Percentiles rank a stretch among this genome's conserved stretches.
Evolutionary conservation across 2,797 vertebrate species (phyloP).

Genomic region (Corythornis leucogaster): DNA sequence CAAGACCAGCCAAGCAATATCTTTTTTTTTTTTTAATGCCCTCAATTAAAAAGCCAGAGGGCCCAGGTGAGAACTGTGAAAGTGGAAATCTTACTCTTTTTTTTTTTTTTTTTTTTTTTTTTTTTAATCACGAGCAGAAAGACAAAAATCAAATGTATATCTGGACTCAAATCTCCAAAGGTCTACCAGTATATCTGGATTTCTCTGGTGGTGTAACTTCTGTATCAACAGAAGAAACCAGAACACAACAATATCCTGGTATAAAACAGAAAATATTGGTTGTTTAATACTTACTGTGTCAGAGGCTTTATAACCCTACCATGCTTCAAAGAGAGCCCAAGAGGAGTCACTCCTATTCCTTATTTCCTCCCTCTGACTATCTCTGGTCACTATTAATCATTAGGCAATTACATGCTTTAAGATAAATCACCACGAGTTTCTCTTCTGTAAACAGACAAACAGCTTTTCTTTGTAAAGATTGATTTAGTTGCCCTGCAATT

Average conservation of each 20-base stretch:
- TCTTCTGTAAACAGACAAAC: slow-evolving; percentile 65
- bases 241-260: not conserved
- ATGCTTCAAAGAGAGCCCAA: not conserved
- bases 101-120: not conserved
- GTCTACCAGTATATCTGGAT: not conserved
- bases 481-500: slow-evolving; percentile 61
- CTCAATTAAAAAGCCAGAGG: not conserved
- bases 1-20: not conserved
- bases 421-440: slow-evolving; percentile 59
- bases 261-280: not conserved
- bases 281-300: not conserved
- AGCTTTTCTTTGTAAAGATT: slow-evolving; percentile 64
- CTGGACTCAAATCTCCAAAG: not conserved
- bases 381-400: slow-evolving; percentile 62
- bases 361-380: slow-evolving; percentile 20
- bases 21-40: not conserved
- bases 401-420: slow-evolving; percentile 56
- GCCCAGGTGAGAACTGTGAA: not conserved
- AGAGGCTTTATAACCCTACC: not conserved
- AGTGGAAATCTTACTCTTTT: not conserved
- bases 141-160: accelerated
- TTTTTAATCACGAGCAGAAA: not conserved
- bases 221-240: not conserved
- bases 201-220: not conserved
- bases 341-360: slow-evolving; percentile 10